Evolutionary conservation across 2,888 invertebrate genomes (phyloP).

Genomic region (Drosophila monieri): DNA sequence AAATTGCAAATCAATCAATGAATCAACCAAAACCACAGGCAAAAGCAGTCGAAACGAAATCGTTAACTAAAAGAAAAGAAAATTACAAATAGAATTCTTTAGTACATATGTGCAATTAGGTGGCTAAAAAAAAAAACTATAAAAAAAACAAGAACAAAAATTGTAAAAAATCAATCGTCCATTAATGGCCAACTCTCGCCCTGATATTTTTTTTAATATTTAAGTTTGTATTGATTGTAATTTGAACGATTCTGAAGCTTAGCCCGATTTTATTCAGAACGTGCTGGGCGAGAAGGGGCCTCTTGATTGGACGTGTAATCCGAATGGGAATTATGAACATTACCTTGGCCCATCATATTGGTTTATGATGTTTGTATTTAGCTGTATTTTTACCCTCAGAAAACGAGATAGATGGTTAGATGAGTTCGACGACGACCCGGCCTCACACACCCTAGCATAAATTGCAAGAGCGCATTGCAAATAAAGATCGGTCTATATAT

Average conservation of each 20-base stretch:
- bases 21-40: slow-evolving; percentile 41
- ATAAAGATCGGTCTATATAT: slow-evolving; percentile 20
- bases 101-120: slow-evolving; percentile 65
- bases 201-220: neutral
- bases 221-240: neutral
- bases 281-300: neutral
- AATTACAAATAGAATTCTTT: slow-evolving; percentile 49
- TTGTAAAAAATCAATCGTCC: slow-evolving; percentile 11
- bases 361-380: slow-evolving; percentile 48
- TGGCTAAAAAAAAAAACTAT: slow-evolving; percentile 17
- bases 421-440: neutral
- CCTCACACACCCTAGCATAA: slow-evolving; percentile 34
- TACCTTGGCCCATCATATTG: neutral
- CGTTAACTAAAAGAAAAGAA: slow-evolving; percentile 15
- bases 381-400: slow-evolving; percentile 50
- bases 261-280: slow-evolving; percentile 4
- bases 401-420: slow-evolving; percentile 5
- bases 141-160: neutral
- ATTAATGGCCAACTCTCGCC: neutral
- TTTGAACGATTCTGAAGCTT: neutral
- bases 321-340: neutral
- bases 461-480: slow-evolving; percentile 37
- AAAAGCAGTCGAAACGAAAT: slow-evolving; percentile 39
- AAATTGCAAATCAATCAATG: slow-evolving; percentile 42
- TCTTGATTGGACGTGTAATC: neutral